These are phyloP conservation scores for Alcis repandata DNA, from an alignment of 2,888 invertebrate genomes.

Conservation along the genomic window DNA sequence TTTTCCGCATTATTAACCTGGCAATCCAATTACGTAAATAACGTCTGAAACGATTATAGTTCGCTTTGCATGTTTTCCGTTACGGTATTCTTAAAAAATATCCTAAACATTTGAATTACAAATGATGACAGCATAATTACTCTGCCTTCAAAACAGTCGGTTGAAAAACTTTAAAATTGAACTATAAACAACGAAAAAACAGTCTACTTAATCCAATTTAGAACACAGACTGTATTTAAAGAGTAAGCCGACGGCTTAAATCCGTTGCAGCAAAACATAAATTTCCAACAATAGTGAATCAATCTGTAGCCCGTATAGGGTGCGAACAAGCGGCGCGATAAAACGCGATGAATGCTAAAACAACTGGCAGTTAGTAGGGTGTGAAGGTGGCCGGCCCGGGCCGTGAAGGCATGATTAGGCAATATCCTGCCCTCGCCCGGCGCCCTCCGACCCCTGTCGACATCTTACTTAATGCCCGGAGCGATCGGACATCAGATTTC, in stretches of 20 bases:
- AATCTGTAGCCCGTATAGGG: conserved; percentile 66
- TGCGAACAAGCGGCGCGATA: conserved; percentile 51
- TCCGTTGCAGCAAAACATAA: conserved; percentile 64
- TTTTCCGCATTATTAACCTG: conserved; percentile 85
- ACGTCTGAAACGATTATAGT: conserved; percentile 61
- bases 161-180: conserved; percentile 29
- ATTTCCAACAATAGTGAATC: conserved; percentile 75
- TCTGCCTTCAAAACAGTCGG: conserved; percentile 37
- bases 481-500: conserved; percentile 79
- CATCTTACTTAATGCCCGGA: conserved; percentile 81
- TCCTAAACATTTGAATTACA: conserved; percentile 32
- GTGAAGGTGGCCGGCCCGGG: conserved; percentile 67
- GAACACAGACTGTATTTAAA: conserved; percentile 29
- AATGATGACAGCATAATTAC: conserved; percentile 43
- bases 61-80: conserved; percentile 34
- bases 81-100: conserved; percentile 36
- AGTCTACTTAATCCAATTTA: conserved; percentile 31
- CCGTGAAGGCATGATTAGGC: conserved; percentile 78
- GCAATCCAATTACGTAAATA: conserved; percentile 83
- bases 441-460: conserved; percentile 74
- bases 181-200: conserved; percentile 24
- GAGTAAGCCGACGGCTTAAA: conserved; percentile 46
- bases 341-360: conserved; percentile 83
- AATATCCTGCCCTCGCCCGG: conserved; percentile 79
- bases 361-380: conserved; percentile 84